Evolutionary conservation across 1,140 invertebrate genomes (phyloP).

Genomic region (Drosophila ficusphila): DNA sequence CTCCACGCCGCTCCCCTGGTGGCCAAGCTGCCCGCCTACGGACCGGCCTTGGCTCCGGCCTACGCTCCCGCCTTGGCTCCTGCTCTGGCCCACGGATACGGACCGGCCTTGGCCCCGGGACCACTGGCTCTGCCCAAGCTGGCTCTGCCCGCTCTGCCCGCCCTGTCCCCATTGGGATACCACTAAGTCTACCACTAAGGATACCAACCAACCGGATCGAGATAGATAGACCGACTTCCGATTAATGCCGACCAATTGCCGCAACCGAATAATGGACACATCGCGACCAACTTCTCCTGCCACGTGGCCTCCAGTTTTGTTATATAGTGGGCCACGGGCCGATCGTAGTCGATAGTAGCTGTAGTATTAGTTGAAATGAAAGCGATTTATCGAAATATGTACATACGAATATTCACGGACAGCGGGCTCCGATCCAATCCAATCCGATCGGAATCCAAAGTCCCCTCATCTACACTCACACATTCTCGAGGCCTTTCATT

Average conservation of each 20-base stretch:
- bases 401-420: constrained; percentile 55
- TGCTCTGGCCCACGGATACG: constrained; percentile 23
- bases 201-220: neutral
- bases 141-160: constrained; percentile 43
- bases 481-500: constrained; percentile 64
- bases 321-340: constrained; percentile 6
- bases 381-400: constrained; percentile 67
- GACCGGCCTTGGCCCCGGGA: constrained; percentile 21
- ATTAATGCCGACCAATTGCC: constrained; percentile 49
- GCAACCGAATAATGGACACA: constrained; percentile 50
- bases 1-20: constrained; percentile 64
- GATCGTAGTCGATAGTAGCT: constrained; percentile 70
- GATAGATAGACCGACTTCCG: too few species aligned
- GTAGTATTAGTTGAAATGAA: constrained; percentile 76
- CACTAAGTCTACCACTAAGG: constrained; percentile 75
- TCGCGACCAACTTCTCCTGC: constrained; percentile 62
- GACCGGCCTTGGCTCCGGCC: constrained; percentile 33
- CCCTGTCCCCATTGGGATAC: constrained; percentile 54
- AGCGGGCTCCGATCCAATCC: neutral
- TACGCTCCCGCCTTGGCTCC: constrained; percentile 1
- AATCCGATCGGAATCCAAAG: neutral
- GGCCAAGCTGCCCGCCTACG: constrained; percentile 58
- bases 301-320: constrained; percentile 21
- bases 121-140: constrained; percentile 33
- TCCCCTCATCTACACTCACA: constrained; percentile 61